Conservation (phyloP, 1,140 invertebrate genomes). For the Drosophila santomea region DNA sequence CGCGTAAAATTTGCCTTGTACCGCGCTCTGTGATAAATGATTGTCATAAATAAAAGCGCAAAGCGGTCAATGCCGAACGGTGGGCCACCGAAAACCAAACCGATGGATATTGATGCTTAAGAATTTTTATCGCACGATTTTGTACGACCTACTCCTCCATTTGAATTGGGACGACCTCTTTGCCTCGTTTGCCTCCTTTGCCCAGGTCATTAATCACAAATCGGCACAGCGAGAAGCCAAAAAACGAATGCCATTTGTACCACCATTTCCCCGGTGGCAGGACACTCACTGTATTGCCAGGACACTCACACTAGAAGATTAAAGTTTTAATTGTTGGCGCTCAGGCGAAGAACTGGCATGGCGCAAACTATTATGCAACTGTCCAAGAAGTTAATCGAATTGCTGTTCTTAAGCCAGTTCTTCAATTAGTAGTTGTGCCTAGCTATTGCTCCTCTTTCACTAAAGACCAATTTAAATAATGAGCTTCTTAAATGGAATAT, state of each 20-base stretch:
- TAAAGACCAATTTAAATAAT: too few relatives aligned
- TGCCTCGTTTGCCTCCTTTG: constrained; percentile 4
- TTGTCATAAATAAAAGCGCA: constrained; percentile 80
- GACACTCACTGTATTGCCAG: constrained; percentile 9
- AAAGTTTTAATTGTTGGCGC: constrained; percentile 62
- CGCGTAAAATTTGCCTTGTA: constrained; percentile 79
- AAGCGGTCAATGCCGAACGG: constrained; percentile 54
- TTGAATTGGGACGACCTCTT: constrained; percentile 19
- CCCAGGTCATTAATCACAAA: constrained; percentile 77
- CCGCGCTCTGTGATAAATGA: constrained; percentile 73
- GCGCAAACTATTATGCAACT: not conserved
- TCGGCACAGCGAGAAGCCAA: constrained; percentile 63
- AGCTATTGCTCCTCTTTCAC: not conserved
- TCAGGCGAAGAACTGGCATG: constrained; percentile 3
- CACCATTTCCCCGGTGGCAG: constrained; percentile 20
- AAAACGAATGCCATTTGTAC: constrained; percentile 68
- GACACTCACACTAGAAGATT: constrained; percentile 32
- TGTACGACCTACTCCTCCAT: constrained; percentile 47
- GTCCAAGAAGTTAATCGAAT: not conserved
- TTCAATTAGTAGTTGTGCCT: not conserved
- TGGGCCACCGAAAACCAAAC: constrained; percentile 47
- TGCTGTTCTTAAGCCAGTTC: not conserved
- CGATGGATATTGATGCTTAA: constrained; percentile 82
- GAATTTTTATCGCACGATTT: constrained; percentile 82
- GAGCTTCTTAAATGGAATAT: too few relatives aligned